Evolutionary conservation across 2,888 invertebrate species (phyloP).

Genomic region (Acanthacorydalis orientalis): DNA sequence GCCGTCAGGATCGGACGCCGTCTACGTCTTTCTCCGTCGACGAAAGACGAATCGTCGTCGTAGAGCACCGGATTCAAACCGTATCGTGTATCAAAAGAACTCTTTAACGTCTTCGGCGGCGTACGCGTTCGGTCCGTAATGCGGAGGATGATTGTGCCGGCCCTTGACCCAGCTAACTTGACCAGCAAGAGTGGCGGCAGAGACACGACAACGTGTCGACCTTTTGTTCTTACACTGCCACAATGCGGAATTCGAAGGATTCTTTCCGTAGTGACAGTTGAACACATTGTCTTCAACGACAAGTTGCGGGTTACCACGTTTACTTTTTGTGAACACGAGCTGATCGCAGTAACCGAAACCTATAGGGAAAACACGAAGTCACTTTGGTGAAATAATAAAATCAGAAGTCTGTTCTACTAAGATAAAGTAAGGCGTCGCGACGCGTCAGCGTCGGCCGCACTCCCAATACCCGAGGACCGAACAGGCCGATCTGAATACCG

Average conservation of each 20-base stretch:
- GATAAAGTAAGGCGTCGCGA: not conserved
- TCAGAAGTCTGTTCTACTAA: too few species aligned
- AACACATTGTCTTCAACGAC: not conserved
- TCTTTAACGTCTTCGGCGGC: not conserved
- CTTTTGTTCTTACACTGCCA: constrained; percentile 4
- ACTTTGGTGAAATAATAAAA: too few species aligned
- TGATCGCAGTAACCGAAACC: not conserved
- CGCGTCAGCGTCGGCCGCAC: too few species aligned
- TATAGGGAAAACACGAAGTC: too few species aligned
- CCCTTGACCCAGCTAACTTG: not conserved
- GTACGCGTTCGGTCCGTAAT: not conserved
- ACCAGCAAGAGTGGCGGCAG: not conserved
- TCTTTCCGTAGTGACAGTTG: not conserved
- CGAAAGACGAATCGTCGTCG: too few species aligned
- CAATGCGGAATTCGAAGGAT: not conserved
- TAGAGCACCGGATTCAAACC: too few species aligned
- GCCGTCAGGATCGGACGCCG: too few species aligned
- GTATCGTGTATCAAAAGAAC: too few species aligned
- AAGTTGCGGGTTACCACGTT: constrained; percentile 1
- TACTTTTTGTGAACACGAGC: not conserved
- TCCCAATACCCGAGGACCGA: too few species aligned
- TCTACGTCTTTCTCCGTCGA: too few species aligned
- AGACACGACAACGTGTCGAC: constrained; percentile 1
- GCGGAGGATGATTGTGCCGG: not conserved
- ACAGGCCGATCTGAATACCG: too few species aligned